A percentile compares a stretch with the other conserved stretches of the same genome.
phyloP scores from a whole-genome alignment of 2,113 vertebrate species.

The Dermatemys mawii region DNA sequence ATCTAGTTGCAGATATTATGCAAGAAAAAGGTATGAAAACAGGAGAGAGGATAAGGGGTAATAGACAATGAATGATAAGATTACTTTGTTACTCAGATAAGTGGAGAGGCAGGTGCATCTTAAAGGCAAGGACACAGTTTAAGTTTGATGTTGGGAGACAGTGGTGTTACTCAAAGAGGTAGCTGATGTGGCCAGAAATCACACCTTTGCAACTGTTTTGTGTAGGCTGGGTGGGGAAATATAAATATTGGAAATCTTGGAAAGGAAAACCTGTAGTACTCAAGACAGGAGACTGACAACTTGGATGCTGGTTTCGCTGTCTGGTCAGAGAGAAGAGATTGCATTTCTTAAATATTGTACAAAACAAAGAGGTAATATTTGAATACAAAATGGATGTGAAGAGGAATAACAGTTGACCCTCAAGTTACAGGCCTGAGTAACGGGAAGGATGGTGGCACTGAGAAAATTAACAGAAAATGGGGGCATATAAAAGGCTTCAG shows the following conservation, averaged over 20 bases:
- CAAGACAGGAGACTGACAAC: not conserved
- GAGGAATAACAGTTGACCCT: not conserved
- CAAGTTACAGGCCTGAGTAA: not conserved
- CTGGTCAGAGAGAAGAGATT: not conserved
- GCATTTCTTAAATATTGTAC: not conserved
- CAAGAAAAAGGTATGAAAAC: not conserved
- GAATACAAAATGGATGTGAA: not conserved
- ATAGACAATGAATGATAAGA: not conserved
- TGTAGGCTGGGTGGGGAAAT: not conserved
- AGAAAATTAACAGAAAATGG: not conserved
- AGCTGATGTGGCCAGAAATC: not conserved
- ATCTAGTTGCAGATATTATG: not conserved
- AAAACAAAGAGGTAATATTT: not conserved
- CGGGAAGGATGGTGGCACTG: not conserved
- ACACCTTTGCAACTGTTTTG: not conserved
- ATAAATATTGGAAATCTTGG: not conserved
- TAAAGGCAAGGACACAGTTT: not conserved
- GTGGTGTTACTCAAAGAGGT: not conserved
- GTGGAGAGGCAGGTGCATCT: not conserved
- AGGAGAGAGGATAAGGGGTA: not conserved
- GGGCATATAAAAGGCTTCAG: not conserved
- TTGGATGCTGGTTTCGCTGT: not conserved
- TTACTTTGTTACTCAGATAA: not conserved
- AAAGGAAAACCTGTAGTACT: not conserved
- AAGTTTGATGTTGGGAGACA: not conserved